Base-by-base conservation (phyloP, 2,888 invertebrate genomes). In the Meta bourneti region DNA sequence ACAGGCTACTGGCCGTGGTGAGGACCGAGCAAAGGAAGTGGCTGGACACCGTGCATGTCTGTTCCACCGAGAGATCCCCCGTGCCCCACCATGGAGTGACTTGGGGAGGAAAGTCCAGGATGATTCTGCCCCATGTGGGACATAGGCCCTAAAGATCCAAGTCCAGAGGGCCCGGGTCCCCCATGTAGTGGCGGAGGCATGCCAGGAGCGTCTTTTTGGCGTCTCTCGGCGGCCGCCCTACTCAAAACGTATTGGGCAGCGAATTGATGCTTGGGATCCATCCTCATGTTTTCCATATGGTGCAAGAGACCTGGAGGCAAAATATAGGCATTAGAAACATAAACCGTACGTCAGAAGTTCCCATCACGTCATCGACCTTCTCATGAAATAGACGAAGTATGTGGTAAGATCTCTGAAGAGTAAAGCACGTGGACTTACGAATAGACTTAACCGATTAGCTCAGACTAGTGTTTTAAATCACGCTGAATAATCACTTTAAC, bases 241-340 rank as follows among this genome's bases (percentile, higher is more conserved):
- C 97, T 97, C 69, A 98, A 96, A 75, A 98, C 98, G 95, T 98
- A 98, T 95, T 98, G 98, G 52, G 98, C 98, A 72, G 98, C 98
- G 94, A 98, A 98, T 95, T 98, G 98, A 96, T 98, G 98, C 95
- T 98, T 98, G 0, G 98, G 98, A 95, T 98, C 98, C 98, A 98
- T 98, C 94, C 98, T 96, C 98, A 98, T 98, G 95, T 98, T 98
- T 94, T 98, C 98, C 98, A 98, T 98, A 95, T 98, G 98, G 91
- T 97, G 97, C 91, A 98, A 96, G 54, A 98, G 96, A 94, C 98
- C 98, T 98, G 95, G 11, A 74, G 84, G 69, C 19, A 70, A 81
- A 51, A 78, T 13, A 69, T 8, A 51, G 16, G 48, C 49, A 16
- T n/a, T 48, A 11, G 1, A 6, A 6, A 70, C 13, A 6, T 8